A percentile compares a stretch with the other conserved stretches of the same genome.
phyloP scores from a whole-genome alignment of 1,140 invertebrate genomes.

The Argopecten irradians region DNA sequence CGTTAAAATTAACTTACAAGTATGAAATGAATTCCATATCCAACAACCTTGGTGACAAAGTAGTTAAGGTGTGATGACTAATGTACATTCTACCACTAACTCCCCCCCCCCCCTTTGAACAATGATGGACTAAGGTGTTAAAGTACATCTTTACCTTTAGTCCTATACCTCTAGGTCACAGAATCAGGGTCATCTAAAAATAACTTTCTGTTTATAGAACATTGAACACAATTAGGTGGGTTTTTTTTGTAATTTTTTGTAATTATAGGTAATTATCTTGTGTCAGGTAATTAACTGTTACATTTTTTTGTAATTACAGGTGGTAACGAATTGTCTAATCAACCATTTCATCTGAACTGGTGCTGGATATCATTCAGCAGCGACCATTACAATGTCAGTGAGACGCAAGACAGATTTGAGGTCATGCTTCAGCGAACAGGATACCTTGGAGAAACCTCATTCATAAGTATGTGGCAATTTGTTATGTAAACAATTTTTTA shows the following conservation, averaged over 20 bases:
- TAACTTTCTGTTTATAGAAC: no score
- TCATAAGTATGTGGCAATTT: conserved; percentile 73
- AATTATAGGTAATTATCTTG: conserved; percentile 24
- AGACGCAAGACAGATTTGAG: conserved; percentile 68
- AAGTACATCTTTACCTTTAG: no score
- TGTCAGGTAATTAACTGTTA: conserved; percentile 29
- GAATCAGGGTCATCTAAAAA: no score
- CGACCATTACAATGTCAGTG: conserved; percentile 67
- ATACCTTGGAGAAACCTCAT: conserved; percentile 75
- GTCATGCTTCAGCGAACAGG: conserved; percentile 73
- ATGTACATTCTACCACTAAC: no score
- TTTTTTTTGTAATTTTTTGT: conserved; percentile 29
- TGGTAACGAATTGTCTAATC: conserved; percentile 71
- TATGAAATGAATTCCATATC: no score
- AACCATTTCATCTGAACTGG: conserved; percentile 77
- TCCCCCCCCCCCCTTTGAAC: no score
- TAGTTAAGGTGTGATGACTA: no score
- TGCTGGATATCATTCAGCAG: conserved; percentile 75
- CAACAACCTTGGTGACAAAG: no score
- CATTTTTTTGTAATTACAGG: conserved; percentile 66
- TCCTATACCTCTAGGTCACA: no score
- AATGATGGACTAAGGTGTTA: no score
- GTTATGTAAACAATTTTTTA: background rate
- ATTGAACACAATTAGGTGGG: conserved; percentile 25
- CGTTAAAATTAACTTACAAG: no score